These are phyloP conservation scores for Tiaroga cobitis DNA, from an alignment of 2,797 vertebrate genomes.

Conservation along the genomic window DNA sequence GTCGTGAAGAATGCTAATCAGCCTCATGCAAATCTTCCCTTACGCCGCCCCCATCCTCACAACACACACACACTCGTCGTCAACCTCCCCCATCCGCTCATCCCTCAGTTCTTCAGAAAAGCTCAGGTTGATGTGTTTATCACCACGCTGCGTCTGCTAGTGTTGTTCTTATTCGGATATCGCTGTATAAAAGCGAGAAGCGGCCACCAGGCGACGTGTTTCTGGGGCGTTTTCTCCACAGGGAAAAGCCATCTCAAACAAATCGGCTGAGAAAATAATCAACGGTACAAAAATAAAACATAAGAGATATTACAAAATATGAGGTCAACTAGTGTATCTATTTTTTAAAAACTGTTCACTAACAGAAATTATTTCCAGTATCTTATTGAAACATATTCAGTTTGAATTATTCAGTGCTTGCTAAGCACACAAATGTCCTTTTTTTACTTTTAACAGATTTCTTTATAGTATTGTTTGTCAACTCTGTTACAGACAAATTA, in stretches of 20 bases:
- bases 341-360: not conserved
- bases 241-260: not conserved
- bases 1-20: constrained; percentile 81
- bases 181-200: constrained; percentile 28
- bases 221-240: not conserved
- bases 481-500: too few relatives aligned
- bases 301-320: not conserved
- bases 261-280: not conserved
- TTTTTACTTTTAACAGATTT: too few relatives aligned
- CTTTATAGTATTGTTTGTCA: too few relatives aligned
- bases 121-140: constrained; percentile 74
- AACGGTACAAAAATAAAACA: too few relatives aligned
- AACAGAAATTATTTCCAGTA: too few relatives aligned
- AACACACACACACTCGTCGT: constrained; percentile 38
- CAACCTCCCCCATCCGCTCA: constrained; percentile 51
- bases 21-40: constrained; percentile 49
- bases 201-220: constrained; percentile 6
- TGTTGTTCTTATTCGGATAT: constrained; percentile 36
- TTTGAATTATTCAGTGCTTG: too few relatives aligned
- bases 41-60: constrained; percentile 16
- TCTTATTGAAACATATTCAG: too few relatives aligned
- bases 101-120: constrained; percentile 61
- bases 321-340: not conserved
- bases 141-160: constrained; percentile 58
- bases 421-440: too few relatives aligned